Evolutionary conservation across 92 coral and sea anemone species (phyloP).

Genomic region (Epizoanthus rinbou): DNA sequence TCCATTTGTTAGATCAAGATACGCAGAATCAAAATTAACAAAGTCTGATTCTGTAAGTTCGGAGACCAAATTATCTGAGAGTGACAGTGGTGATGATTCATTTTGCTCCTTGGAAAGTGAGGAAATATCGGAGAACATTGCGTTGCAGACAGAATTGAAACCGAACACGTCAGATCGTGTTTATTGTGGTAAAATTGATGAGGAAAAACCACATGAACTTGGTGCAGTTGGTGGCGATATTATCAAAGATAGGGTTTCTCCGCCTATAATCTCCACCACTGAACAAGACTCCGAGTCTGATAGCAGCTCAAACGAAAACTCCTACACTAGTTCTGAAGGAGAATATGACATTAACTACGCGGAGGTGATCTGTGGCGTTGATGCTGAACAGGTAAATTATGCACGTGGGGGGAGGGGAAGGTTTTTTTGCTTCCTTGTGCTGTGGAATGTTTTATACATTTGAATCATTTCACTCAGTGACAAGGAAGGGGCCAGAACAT

Average conservation of each 20-base stretch:
- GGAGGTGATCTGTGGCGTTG: constrained; percentile 49
- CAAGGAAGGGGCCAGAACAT: too few relatives aligned
- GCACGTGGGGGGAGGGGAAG: too few relatives aligned
- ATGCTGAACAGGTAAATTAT: constrained; percentile 16
- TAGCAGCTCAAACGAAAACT: constrained; percentile 37
- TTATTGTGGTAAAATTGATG: too few relatives aligned
- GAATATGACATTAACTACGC: constrained; percentile 63
- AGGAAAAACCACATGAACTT: not conserved
- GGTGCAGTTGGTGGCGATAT: not conserved
- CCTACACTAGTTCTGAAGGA: constrained; percentile 72
- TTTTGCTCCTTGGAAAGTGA: constrained; percentile 27
- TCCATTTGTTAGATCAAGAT: constrained; percentile 10
- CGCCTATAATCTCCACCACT: not conserved
- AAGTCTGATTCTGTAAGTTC: not conserved
- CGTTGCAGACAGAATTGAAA: not conserved
- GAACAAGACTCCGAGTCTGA: constrained; percentile 1
- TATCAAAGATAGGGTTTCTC: not conserved
- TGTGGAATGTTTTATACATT: too few relatives aligned
- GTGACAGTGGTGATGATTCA: constrained; percentile 30
- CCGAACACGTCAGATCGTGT: not conserved
- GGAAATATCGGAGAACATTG: not conserved
- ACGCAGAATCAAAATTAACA: not conserved
- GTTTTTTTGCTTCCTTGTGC: too few relatives aligned
- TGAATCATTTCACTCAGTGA: too few relatives aligned
- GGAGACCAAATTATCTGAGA: not conserved